phyloP scores from a whole-genome alignment of 2,888 invertebrate genomes.

The Apomyelois bistriatella region DNA sequence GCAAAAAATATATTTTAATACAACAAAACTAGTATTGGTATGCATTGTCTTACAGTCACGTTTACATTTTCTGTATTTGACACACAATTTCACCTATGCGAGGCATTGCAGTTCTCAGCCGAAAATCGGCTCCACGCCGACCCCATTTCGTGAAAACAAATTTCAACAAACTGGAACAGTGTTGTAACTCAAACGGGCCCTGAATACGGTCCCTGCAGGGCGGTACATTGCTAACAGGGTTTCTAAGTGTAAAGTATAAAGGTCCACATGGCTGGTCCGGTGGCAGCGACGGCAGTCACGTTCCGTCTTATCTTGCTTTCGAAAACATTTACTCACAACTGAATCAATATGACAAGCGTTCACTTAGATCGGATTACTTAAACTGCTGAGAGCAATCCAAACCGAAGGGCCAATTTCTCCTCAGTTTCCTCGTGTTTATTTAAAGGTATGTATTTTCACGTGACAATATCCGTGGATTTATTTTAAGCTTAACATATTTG shows the following conservation, averaged over 20 bases:
- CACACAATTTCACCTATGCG: constrained; percentile 21
- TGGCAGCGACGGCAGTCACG: constrained; percentile 51
- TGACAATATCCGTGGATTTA: background rate
- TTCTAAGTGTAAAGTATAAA: constrained; percentile 42
- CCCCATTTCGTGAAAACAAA: constrained; percentile 22
- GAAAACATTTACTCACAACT: constrained; percentile 63
- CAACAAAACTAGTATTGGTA: constrained; percentile 18
- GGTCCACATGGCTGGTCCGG: constrained; percentile 53
- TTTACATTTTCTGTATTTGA: constrained; percentile 16
- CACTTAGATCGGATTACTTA: constrained; percentile 60
- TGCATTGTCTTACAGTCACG: constrained; percentile 16
- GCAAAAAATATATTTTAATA: constrained; percentile 10
- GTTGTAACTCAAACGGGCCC: constrained; percentile 27
- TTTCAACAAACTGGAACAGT: constrained; percentile 28
- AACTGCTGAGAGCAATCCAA: constrained; percentile 24
- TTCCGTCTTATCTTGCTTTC: constrained; percentile 60
- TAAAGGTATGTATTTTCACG: background rate
- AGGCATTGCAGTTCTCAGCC: constrained; percentile 17
- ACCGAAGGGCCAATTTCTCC: constrained; percentile 14
- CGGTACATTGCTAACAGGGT: constrained; percentile 36
- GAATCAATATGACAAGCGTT: constrained; percentile 67
- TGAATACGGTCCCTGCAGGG: constrained; percentile 24
- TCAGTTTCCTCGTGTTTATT: constrained; percentile 3
- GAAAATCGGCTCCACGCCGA: constrained; percentile 14
- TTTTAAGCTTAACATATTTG: too few relatives aligned